phyloP scores from a whole-genome alignment of 2,797 vertebrate species.

The Aotus griseimembra region DNA sequence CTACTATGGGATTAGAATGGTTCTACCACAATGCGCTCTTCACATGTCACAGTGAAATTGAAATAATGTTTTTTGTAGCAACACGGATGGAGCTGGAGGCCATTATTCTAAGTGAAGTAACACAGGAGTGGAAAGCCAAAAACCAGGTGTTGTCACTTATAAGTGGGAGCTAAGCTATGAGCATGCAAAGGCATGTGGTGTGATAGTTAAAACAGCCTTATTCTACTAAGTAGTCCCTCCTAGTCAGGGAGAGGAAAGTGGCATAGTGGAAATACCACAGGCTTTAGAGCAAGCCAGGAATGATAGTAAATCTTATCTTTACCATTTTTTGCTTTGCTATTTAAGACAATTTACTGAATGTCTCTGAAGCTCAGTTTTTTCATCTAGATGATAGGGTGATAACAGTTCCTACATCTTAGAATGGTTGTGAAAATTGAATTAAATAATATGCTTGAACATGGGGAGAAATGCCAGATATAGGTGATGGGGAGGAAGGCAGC shows the following conservation, averaged over 20 bases:
- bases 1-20: background rate
- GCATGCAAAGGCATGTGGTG: background rate
- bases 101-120: background rate
- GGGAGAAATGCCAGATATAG: too few relatives aligned
- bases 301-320: background rate
- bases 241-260: background rate
- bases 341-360: background rate
- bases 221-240: background rate
- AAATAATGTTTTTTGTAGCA: background rate
- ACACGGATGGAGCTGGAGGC: background rate
- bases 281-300: background rate
- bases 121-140: background rate
- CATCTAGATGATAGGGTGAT: background rate
- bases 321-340: slow-evolving; percentile 38
- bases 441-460: background rate
- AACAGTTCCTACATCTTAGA: background rate
- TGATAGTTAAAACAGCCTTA: background rate
- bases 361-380: slow-evolving; percentile 6
- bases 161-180: background rate
- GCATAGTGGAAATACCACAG: background rate
- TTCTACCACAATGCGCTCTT: background rate
- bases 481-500: too few relatives aligned
- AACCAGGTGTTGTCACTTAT: background rate
- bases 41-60: background rate
- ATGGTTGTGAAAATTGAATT: slow-evolving; percentile 2